These are phyloP conservation scores for Drosophila setifemur DNA, from an alignment of 1,140 invertebrate species.

Conservation along the genomic window DNA sequence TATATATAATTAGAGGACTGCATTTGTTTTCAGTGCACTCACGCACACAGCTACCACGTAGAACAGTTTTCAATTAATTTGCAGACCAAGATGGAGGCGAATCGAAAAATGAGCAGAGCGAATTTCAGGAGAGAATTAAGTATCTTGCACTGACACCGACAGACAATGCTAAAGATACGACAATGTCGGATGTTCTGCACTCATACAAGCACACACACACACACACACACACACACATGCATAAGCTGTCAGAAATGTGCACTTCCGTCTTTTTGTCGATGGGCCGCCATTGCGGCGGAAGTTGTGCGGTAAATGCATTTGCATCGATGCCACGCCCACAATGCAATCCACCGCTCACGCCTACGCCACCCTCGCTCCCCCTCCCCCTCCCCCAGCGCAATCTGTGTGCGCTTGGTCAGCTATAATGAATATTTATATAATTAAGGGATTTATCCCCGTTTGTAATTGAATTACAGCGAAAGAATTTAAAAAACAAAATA, in stretches of 20 bases:
- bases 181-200: conserved; percentile 22
- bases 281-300: conserved; percentile 63
- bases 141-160: conserved; percentile 61
- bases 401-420: conserved; percentile 45
- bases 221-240: neutral
- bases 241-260: conserved; percentile 55
- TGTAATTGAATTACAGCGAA: conserved; percentile 66
- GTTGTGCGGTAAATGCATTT: conserved; percentile 72
- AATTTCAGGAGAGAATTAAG: conserved; percentile 29
- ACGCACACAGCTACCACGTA: conserved; percentile 3
- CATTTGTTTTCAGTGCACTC: neutral
- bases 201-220: neutral
- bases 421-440: conserved; percentile 78
- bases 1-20: neutral
- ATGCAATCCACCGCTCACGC: neutral
- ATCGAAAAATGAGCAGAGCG: conserved; percentile 11
- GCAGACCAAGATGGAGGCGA: conserved; percentile 26
- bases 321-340: conserved; percentile 38
- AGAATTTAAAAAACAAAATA: conserved; percentile 30
- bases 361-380: neutral
- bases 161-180: conserved; percentile 50
- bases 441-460: conserved; percentile 66
- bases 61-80: conserved; percentile 70
- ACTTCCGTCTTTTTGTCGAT: conserved; percentile 63
- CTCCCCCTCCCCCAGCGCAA: neutral